Percentiles rank a stretch among this genome's conserved stretches.
These are phyloP conservation scores for Panagrolaimus sp. DNA, from an alignment of 1,140 invertebrate species.

Conservation along the genomic window DNA sequence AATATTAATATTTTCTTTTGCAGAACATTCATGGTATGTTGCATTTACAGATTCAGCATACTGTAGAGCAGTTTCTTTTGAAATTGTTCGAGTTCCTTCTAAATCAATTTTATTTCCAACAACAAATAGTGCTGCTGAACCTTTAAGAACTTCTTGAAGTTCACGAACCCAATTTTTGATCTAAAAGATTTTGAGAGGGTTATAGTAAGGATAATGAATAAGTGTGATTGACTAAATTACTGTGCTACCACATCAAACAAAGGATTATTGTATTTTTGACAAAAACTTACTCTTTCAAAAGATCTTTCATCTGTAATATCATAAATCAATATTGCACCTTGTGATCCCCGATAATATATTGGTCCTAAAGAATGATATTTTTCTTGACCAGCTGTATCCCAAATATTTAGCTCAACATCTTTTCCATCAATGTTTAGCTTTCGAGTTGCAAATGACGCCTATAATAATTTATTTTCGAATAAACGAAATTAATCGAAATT, in stretches of 20 bases:
- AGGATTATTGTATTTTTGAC: no score
- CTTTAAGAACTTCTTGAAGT: conserved; percentile 86
- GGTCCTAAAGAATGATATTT: conserved; percentile 91
- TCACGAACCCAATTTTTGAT: conserved; percentile 98
- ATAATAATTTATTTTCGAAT: no score
- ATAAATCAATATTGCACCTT: conserved; percentile 94
- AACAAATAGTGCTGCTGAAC: conserved; percentile 82
- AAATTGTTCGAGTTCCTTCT: conserved; percentile 79
- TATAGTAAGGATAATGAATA: no score
- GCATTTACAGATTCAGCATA: conserved; percentile 86
- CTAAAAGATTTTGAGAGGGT: conserved; percentile 62
- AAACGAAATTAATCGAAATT: no score
- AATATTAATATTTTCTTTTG: conserved; percentile 84
- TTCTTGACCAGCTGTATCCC: conserved; percentile 94
- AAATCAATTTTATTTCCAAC: conserved; percentile 96
- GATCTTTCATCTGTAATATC: conserved; percentile 96
- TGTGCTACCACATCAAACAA: no score
- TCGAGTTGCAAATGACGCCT: conserved; percentile 95
- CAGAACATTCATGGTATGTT: conserved; percentile 87
- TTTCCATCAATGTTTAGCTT: conserved; percentile 84
- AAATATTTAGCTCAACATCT: conserved; percentile 84
- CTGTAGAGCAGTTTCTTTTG: conserved; percentile 76
- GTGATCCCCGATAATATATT: conserved; percentile 92
- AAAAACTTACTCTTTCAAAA: conserved; percentile 76
- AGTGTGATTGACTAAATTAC: no score